Conservation (phyloP, 2,888 invertebrate genomes). For the Brachypterus glaber region DNA sequence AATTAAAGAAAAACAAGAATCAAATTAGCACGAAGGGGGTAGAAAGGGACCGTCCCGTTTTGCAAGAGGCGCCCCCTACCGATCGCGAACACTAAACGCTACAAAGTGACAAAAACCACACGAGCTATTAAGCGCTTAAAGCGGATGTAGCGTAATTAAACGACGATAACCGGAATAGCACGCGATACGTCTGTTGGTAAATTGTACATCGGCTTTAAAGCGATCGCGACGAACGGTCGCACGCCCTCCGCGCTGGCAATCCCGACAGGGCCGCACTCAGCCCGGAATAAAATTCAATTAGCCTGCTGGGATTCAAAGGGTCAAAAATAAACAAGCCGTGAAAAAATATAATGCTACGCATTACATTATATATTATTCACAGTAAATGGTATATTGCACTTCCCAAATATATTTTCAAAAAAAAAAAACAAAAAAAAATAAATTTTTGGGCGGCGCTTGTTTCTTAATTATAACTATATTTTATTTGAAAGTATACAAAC, state of each 20-base stretch:
- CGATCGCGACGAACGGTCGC: slow-evolving; percentile 28
- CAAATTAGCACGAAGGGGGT: too few species aligned
- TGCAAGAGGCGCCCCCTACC: neutral
- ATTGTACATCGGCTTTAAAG: slow-evolving; percentile 30
- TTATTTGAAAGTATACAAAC: too few species aligned
- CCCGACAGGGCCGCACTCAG: slow-evolving; percentile 27
- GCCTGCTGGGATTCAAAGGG: neutral
- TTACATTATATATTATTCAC: too few species aligned
- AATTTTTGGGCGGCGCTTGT: too few species aligned
- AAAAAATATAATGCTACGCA: too few species aligned
- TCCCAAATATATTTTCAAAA: too few species aligned
- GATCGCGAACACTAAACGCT: slow-evolving; percentile 25
- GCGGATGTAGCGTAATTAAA: slow-evolving; percentile 30
- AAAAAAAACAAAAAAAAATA: too few species aligned
- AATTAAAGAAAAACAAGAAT: too few species aligned
- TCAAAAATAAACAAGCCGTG: too few species aligned
- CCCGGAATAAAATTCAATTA: neutral
- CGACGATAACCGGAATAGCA: slow-evolving; percentile 25
- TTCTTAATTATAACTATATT: too few species aligned
- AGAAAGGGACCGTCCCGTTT: neutral
- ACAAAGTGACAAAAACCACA: slow-evolving; percentile 33
- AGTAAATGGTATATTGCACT: too few species aligned
- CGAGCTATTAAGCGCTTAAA: slow-evolving; percentile 31
- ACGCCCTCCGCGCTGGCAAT: slow-evolving; percentile 28
- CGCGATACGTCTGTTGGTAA: slow-evolving; percentile 25